These are phyloP conservation scores for Serranochromis macrocephalus DNA, from an alignment of 2,113 vertebrate species.

Conservation along the genomic window DNA sequence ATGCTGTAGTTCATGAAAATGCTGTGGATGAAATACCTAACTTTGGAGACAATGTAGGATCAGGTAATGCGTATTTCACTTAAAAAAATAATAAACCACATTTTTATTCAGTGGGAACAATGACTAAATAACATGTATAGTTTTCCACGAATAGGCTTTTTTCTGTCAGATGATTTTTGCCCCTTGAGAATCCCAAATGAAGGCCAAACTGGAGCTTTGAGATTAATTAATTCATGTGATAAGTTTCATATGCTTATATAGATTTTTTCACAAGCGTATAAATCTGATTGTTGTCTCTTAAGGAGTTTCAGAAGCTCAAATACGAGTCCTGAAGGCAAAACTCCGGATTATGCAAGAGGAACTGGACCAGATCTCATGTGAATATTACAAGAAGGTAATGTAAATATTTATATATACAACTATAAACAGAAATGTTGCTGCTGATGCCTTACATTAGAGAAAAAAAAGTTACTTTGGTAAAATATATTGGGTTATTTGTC, in stretches of 20 bases:
- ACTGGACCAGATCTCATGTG: slow-evolving; percentile 74
- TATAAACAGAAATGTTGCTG: neutral
- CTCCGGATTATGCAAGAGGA: slow-evolving; percentile 85
- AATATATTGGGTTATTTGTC: neutral
- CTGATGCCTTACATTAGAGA: neutral
- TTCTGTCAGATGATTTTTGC: neutral
- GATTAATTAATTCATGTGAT: neutral
- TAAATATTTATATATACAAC: neutral
- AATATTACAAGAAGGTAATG: slow-evolving; percentile 85
- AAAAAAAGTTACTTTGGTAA: neutral
- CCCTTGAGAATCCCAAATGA: neutral
- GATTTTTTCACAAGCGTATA: neutral
- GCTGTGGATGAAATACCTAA: slow-evolving; percentile 65
- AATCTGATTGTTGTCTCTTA: neutral
- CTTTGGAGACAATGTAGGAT: slow-evolving; percentile 70
- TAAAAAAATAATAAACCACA: neutral
- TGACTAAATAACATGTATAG: neutral
- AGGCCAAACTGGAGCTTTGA: neutral
- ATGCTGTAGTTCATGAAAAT: slow-evolving; percentile 50
- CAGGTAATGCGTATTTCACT: slow-evolving; percentile 64
- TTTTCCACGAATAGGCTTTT: neutral
- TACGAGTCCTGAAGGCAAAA: slow-evolving; percentile 87
- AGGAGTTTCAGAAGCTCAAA: slow-evolving; percentile 78
- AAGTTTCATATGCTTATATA: neutral
- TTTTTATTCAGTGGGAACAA: neutral